A percentile compares a stretch with the other conserved stretches of the same genome.
Conservation (phyloP, 2,888 invertebrate species). For the Hemaris fuciformis region DNA sequence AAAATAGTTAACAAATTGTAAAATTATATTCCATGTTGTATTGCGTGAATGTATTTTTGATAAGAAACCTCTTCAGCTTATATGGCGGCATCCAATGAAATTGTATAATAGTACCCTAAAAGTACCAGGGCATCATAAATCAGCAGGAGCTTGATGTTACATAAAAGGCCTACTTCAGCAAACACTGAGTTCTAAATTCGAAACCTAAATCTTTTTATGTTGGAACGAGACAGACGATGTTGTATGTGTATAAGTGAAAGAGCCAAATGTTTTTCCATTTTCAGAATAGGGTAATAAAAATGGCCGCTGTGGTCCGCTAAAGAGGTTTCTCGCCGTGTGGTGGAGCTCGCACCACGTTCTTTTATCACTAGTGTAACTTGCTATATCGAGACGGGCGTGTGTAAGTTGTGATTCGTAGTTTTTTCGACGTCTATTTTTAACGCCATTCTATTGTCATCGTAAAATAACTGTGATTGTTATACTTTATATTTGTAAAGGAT, state of each 20-base stretch:
- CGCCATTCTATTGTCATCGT: slow-evolving; percentile 59
- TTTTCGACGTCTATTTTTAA: slow-evolving; percentile 68
- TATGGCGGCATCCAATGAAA: not conserved
- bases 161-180: not conserved
- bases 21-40: slow-evolving; percentile 64
- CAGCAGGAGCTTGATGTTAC: not conserved
- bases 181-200: not conserved
- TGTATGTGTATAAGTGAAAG: not conserved
- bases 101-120: not conserved
- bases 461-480: slow-evolving; percentile 67
- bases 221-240: not conserved
- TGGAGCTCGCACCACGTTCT: slow-evolving; percentile 26
- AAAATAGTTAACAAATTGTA: slow-evolving; percentile 65
- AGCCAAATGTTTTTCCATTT: not conserved
- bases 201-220: not conserved
- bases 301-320: not conserved
- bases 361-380: slow-evolving; percentile 64
- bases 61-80: not conserved
- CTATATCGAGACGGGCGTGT: slow-evolving; percentile 60
- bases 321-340: slow-evolving; percentile 5
- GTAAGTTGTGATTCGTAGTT: slow-evolving; percentile 73
- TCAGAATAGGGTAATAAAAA: not conserved
- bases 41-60: slow-evolving; percentile 60
- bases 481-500: slow-evolving; percentile 45
- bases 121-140: not conserved